Evolutionary conservation across 2,797 vertebrate species (phyloP).

Genomic region (Tokudaia tokunoshimensis): DNA sequence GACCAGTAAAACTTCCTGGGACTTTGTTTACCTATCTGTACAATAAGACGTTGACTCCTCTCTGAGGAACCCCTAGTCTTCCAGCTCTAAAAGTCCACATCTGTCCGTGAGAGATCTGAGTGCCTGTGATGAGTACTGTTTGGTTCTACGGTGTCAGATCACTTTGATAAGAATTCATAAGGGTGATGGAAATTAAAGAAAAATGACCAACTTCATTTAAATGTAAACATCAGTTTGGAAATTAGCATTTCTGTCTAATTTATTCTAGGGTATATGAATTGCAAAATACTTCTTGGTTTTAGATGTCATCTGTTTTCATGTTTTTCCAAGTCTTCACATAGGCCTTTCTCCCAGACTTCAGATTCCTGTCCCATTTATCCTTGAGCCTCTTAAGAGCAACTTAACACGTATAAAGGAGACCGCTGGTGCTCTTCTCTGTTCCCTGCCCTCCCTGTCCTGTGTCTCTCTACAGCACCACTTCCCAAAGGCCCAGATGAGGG

Average conservation of each 20-base stretch:
- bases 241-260: conserved; percentile 20
- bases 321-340: conserved; percentile 6
- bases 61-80: neutral
- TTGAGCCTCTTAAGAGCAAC: neutral
- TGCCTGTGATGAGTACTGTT: neutral
- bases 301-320: neutral
- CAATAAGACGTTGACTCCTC: neutral
- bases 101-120: neutral
- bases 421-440: neutral
- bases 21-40: neutral
- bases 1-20: neutral
- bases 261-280: neutral
- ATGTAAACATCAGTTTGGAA: conserved; percentile 23
- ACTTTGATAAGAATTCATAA: conserved; percentile 3
- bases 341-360: neutral
- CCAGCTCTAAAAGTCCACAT: neutral
- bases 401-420: neutral
- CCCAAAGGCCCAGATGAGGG: neutral
- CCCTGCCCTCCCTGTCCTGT: neutral
- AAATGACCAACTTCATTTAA: conserved; percentile 11
- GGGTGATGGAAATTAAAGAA: conserved; percentile 20
- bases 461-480: neutral
- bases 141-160: neutral
- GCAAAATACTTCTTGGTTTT: conserved; percentile 27
- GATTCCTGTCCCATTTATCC: neutral